A percentile compares a stretch with the other conserved stretches of the same genome.
phyloP scores from a whole-genome alignment of 2,888 invertebrate species.

The Asteroscopus sphinx region DNA sequence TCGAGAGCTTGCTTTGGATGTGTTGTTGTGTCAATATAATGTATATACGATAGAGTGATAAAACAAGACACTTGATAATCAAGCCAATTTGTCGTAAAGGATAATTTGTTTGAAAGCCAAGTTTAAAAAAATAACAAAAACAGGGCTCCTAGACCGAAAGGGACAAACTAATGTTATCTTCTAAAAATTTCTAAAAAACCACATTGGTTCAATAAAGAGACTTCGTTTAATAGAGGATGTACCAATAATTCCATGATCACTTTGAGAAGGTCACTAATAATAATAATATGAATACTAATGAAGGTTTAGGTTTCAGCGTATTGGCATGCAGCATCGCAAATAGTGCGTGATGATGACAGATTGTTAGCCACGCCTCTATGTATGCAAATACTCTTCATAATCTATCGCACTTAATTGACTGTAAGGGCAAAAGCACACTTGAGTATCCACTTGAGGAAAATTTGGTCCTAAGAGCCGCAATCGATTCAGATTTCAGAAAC shows the following conservation, averaged over 20 bases:
- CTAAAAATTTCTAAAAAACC: too few relatives aligned
- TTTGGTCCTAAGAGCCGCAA: slow-evolving; percentile 8
- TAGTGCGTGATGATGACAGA: slow-evolving; percentile 50
- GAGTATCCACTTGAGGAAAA: slow-evolving; percentile 15
- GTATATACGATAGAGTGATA: slow-evolving; percentile 5
- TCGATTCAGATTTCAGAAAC: background rate
- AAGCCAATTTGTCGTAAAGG: too few relatives aligned
- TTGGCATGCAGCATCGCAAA: slow-evolving; percentile 18
- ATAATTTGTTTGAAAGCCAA: too few relatives aligned
- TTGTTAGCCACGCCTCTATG: slow-evolving; percentile 22
- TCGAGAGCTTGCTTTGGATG: slow-evolving; percentile 47
- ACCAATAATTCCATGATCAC: background rate
- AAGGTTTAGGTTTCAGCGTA: slow-evolving; percentile 12
- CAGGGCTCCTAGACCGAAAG: too few relatives aligned
- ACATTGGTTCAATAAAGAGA: too few relatives aligned
- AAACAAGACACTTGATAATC: background rate
- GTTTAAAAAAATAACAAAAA: too few relatives aligned
- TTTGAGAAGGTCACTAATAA: background rate
- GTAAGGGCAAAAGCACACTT: slow-evolving; percentile 29
- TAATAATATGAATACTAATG: background rate
- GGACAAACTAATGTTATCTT: too few relatives aligned
- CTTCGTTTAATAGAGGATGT: background rate
- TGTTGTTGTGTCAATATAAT: slow-evolving; percentile 37
- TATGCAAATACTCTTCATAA: slow-evolving; percentile 32
- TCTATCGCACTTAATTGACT: slow-evolving; percentile 36